Evolutionary conservation across 1,140 invertebrate species (phyloP), one percentile per base, ranked within the genome.

Genomic region (Drosophila athabasca): DNA sequence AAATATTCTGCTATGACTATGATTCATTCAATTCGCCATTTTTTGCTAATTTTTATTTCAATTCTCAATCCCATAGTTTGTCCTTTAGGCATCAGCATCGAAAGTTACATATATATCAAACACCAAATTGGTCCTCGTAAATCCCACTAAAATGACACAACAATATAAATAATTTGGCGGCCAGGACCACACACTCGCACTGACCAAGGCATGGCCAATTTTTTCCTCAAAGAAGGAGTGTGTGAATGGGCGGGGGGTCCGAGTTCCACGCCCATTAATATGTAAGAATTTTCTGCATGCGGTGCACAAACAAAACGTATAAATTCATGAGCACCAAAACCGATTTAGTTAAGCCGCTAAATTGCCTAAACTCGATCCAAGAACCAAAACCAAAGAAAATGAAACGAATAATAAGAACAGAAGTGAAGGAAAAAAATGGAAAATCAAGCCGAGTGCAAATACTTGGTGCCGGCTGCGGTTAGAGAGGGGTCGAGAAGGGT

Each of bases 301-400:
- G 55, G 62, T 87, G 82, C 82, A 87, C 82, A 87, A 87, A 87
- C 82, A 82, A 87, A 87, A 87, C 82, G 75, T 72, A 87, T 87
- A 87, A 87, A 87, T 87, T 87, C 82, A 87, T 88, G 82, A 87
- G 78, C 53, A 69, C 50, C 78, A 51, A 66, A 82, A 79, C 54
- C 82, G 83, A 87, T 87, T 88, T 82, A 87, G 83, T 72, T 87
- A 87, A 87, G 82, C 82, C 83, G 74, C 82, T 62, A 87, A 87
- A 87, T 87, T 87, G 82, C 82, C 82, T 79, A 82, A 82, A 87
- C 78, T 78, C 82, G 82, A 79, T 81, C 77, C 62, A 41, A 31
- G 51, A 51, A 57, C 49, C 35, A n/a, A 39, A 54, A 62, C 43
- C 51, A 15, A 53, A 44, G 41, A 62, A 66, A 50, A 57, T 13